These are phyloP conservation scores for Agrochola lota DNA, from an alignment of 2,888 invertebrate species.

Conservation along the genomic window DNA sequence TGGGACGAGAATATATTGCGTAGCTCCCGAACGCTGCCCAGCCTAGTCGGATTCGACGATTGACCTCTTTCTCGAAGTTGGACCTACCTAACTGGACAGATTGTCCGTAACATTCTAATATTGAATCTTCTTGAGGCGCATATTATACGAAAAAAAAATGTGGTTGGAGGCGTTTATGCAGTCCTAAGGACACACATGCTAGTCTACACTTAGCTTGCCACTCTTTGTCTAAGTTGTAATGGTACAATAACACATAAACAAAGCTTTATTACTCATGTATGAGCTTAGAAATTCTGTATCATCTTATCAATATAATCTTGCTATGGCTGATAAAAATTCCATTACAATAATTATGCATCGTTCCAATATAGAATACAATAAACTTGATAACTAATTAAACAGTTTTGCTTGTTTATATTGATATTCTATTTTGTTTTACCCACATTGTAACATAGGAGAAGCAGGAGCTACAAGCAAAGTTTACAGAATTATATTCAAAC, in stretches of 20 bases:
- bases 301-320: constrained; percentile 25
- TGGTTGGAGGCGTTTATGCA: neutral
- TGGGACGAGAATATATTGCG: too few relatives aligned
- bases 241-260: neutral
- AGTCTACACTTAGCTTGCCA: neutral
- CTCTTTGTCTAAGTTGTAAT: neutral
- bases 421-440: neutral
- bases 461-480: neutral
- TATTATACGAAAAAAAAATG: neutral
- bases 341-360: neutral
- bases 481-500: neutral
- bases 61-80: too few relatives aligned
- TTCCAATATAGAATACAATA: neutral
- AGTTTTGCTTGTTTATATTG: constrained; percentile 4
- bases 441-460: neutral
- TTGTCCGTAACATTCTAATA: neutral
- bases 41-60: too few relatives aligned
- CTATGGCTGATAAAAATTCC: neutral
- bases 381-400: neutral
- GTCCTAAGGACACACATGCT: neutral
- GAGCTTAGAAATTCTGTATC: neutral
- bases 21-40: too few relatives aligned
- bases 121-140: neutral
- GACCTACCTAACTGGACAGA: too few relatives aligned
- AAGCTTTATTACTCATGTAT: constrained; percentile 13